These are phyloP conservation scores for Glossosoma conforme DNA, from an alignment of 1,140 invertebrate genomes.

Conservation along the genomic window DNA sequence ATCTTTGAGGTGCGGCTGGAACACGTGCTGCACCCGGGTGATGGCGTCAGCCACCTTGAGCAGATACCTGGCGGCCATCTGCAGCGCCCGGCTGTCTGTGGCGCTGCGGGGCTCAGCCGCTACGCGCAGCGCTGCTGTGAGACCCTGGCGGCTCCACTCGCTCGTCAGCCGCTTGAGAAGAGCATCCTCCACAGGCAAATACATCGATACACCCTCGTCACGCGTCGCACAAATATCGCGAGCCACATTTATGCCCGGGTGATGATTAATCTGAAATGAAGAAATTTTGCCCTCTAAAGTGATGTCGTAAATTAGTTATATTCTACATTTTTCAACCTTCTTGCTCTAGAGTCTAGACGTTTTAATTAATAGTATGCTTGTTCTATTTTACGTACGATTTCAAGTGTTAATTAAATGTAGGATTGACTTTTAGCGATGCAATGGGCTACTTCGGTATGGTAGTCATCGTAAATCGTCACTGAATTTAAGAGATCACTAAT, in stretches of 20 bases:
- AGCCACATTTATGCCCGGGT: conserved; percentile 26
- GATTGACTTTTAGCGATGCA: too few relatives aligned
- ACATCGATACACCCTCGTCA: conserved; percentile 46
- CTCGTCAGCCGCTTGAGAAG: conserved; percentile 47
- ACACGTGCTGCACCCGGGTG: conserved; percentile 41
- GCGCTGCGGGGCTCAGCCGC: conserved; percentile 43
- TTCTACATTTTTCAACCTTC: too few relatives aligned
- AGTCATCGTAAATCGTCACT: too few relatives aligned
- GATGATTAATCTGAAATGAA: conserved; percentile 20
- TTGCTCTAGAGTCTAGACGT: too few relatives aligned
- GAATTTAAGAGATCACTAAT: too few relatives aligned
- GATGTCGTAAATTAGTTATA: too few relatives aligned
- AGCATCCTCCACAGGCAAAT: conserved; percentile 47
- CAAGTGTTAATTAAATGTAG: too few relatives aligned
- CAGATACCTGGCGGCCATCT: conserved; percentile 39
- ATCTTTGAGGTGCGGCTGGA: conserved; percentile 48
- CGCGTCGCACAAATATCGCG: conserved; percentile 21
- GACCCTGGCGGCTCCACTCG: conserved; percentile 48
- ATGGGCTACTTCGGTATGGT: too few relatives aligned
- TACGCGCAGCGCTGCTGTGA: conserved; percentile 44
- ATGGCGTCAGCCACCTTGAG: conserved; percentile 46
- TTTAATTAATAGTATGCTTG: too few relatives aligned
- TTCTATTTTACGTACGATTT: too few relatives aligned
- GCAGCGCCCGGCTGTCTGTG: conserved; percentile 39
- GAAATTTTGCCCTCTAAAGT: conserved; percentile 2